These are phyloP conservation scores for Gandaritis pyraliata DNA, from an alignment of 2,888 invertebrate species.

Conservation along the genomic window DNA sequence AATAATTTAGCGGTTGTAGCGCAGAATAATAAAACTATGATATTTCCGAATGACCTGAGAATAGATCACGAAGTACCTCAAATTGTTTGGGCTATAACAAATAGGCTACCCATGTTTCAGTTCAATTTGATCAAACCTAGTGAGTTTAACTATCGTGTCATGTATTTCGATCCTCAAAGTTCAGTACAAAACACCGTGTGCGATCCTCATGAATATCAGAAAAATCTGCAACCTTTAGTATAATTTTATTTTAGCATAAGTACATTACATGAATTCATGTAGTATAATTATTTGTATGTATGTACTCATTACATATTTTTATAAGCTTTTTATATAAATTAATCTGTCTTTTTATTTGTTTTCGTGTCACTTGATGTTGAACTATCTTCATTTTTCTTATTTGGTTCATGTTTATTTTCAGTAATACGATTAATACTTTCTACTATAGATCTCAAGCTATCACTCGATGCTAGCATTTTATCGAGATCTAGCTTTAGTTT, in stretches of 20 bases:
- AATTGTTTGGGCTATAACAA: constrained; percentile 90
- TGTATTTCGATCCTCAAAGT: constrained; percentile 86
- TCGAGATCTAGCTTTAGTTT: constrained; percentile 8
- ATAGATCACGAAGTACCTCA: constrained; percentile 89
- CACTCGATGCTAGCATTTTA: constrained; percentile 15
- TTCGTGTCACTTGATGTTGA: constrained; percentile 9
- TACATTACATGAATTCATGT: too few relatives aligned
- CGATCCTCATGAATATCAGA: constrained; percentile 38
- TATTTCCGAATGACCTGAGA: constrained; percentile 92
- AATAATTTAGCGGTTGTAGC: constrained; percentile 87
- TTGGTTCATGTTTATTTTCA: constrained; percentile 10
- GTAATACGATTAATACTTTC: constrained; percentile 15
- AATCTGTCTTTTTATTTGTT: constrained; percentile 12
- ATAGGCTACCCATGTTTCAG: constrained; percentile 89
- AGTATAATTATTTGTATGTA: background rate
- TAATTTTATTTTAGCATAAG: too few relatives aligned
- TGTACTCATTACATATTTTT: background rate
- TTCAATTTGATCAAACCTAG: constrained; percentile 87
- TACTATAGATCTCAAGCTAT: constrained; percentile 18
- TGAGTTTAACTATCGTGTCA: constrained; percentile 89
- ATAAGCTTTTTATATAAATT: background rate
- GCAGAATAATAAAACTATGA: constrained; percentile 85
- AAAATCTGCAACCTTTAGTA: constrained; percentile 3
- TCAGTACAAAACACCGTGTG: constrained; percentile 87
- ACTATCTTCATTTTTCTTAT: constrained; percentile 9